These are phyloP conservation scores for Bombus ignitus DNA, from an alignment of 1,140 invertebrate genomes.

Conservation along the genomic window DNA sequence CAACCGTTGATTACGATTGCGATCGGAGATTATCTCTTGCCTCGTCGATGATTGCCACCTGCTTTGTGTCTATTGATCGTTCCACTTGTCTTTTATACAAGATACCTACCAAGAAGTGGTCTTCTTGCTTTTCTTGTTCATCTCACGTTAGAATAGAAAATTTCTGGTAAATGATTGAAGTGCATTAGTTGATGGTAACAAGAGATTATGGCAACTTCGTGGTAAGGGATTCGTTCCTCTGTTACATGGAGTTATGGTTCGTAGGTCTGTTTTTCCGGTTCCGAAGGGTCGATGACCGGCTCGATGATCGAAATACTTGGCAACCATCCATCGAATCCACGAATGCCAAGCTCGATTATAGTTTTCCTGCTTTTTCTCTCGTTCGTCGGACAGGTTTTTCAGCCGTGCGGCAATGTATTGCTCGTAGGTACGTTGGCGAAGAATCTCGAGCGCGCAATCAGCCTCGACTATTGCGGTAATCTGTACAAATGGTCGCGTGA, in stretches of 20 bases:
- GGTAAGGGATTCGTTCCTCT: neutral
- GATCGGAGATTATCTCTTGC: slow-evolving; percentile 25
- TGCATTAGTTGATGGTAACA: no score
- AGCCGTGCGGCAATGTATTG: neutral
- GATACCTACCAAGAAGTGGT: no score
- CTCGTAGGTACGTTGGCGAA: neutral
- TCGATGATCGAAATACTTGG: slow-evolving; percentile 44
- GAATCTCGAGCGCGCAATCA: slow-evolving; percentile 9
- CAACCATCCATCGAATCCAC: slow-evolving; percentile 35
- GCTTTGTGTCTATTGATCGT: neutral
- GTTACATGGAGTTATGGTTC: neutral
- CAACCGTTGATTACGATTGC: slow-evolving; percentile 27
- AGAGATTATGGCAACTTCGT: no score
- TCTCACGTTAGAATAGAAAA: neutral
- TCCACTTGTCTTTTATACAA: neutral
- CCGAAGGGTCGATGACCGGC: slow-evolving; percentile 31
- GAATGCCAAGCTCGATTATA: slow-evolving; percentile 9
- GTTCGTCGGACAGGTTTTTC: slow-evolving; percentile 3
- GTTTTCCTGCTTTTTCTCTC: neutral
- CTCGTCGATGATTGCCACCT: neutral
- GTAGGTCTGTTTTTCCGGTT: slow-evolving; percentile 12
- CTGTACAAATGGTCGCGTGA: slow-evolving; percentile 29
- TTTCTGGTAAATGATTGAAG: no score
- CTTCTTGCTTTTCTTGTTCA: neutral
- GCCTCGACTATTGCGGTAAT: slow-evolving; percentile 2